Conservation (phyloP, 2,888 invertebrate species). For the Panorpa germanica region DNA sequence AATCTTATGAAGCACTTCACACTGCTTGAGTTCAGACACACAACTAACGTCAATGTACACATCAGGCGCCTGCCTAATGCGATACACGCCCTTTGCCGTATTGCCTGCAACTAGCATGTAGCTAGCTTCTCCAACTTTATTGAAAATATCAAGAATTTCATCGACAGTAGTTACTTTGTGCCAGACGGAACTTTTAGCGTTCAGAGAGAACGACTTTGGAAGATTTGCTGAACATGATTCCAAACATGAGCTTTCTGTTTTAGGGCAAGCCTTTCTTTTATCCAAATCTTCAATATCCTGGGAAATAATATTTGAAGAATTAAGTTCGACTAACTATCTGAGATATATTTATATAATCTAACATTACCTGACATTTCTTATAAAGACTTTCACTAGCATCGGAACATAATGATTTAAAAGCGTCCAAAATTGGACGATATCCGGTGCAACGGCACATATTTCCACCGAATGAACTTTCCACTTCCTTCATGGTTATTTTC, state of each 20-base stretch:
- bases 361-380: constrained; percentile 10
- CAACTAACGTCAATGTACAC: constrained; percentile 41
- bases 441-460: constrained; percentile 50
- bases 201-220: no score
- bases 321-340: no score
- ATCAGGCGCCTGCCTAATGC: constrained; percentile 23
- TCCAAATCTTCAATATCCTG: constrained; percentile 25
- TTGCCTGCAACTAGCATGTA: constrained; percentile 57
- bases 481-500: constrained; percentile 29
- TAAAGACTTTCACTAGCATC: constrained; percentile 20
- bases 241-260: constrained; percentile 14
- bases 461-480: constrained; percentile 43
- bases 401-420: constrained; percentile 31
- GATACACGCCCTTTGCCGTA: constrained; percentile 47
- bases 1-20: constrained; percentile 18
- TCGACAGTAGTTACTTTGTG: constrained; percentile 27
- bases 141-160: constrained; percentile 30
- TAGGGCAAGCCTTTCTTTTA: constrained; percentile 17
- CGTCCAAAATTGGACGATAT: constrained; percentile 33
- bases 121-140: constrained; percentile 21
- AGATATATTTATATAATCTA: no score
- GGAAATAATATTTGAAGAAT: no score
- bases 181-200: constrained; percentile 24
- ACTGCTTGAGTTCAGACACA: constrained; percentile 32
- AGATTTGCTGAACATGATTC: constrained; percentile 9